Evolutionary conservation across 2,797 vertebrate species (phyloP).

Genomic region (Scarus forsteni): DNA sequence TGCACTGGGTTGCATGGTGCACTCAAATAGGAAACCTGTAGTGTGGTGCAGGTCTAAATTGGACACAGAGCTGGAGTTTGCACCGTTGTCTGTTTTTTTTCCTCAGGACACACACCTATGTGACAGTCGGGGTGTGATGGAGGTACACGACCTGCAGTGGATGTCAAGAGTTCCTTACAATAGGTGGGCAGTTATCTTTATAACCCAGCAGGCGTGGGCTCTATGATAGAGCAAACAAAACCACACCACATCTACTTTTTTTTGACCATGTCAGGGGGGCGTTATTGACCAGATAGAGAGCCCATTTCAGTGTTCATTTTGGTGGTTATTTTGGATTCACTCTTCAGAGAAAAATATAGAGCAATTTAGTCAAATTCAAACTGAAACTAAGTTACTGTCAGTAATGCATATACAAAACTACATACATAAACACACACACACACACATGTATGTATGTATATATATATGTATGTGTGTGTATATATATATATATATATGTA

Average conservation of each 20-base stretch:
- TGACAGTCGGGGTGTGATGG: conserved; percentile 50
- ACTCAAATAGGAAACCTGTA: conserved; percentile 71
- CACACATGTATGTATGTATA: no score
- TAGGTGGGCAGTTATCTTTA: conserved; percentile 57
- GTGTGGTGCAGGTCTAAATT: conserved; percentile 74
- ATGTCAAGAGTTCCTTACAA: conserved; percentile 55
- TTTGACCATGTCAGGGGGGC: conserved; percentile 26
- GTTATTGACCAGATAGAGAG: not conserved
- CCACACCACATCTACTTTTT: conserved; percentile 16
- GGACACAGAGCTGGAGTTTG: conserved; percentile 66
- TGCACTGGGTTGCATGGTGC: conserved; percentile 74
- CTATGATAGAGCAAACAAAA: conserved; percentile 30
- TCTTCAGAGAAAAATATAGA: no score
- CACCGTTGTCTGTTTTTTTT: conserved; percentile 49
- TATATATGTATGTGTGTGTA: no score
- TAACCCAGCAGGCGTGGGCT: conserved; percentile 42
- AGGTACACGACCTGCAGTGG: conserved; percentile 27
- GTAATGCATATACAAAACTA: no score
- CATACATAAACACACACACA: no score
- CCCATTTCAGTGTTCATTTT: no score
- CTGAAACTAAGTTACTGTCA: no score
- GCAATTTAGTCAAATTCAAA: no score
- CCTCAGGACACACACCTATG: conserved; percentile 37
- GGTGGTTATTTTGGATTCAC: no score
- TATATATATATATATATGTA: no score